Percentiles rank a stretch among this genome's conserved stretches.
These are phyloP conservation scores for Microcebus tavaratra DNA, from an alignment of 2,113 vertebrate genomes.

Conservation along the genomic window DNA sequence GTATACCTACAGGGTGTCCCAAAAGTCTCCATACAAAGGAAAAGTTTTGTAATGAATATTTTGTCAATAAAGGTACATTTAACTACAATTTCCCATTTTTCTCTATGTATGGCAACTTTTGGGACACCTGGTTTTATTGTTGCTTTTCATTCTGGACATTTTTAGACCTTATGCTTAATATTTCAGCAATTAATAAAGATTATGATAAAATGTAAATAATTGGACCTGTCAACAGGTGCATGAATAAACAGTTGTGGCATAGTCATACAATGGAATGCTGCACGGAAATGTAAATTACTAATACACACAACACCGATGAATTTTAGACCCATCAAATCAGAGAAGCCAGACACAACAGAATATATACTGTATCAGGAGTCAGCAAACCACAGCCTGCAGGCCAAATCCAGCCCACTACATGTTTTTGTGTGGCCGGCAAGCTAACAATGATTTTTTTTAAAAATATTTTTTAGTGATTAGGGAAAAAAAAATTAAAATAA, in stretches of 20 bases:
- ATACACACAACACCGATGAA: accelerated
- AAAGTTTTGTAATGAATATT: too few species aligned
- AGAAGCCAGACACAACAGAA: neutral
- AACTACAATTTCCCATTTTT: too few species aligned
- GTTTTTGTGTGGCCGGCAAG: neutral
- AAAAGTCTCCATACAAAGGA: too few species aligned
- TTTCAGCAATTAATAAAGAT: neutral
- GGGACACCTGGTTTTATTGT: neutral
- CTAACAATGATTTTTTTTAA: neutral
- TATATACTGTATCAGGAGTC: too few species aligned
- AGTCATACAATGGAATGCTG: accelerated
- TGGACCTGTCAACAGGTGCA: too few species aligned
- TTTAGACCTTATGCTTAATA: neutral
- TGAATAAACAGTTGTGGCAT: neutral
- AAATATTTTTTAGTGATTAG: neutral
- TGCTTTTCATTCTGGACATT: neutral
- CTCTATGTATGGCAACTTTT: too few species aligned
- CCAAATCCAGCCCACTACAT: accelerated
- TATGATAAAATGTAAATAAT: neutral
- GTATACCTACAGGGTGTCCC: too few species aligned
- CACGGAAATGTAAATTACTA: neutral
- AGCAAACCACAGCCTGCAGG: neutral
- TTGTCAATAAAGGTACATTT: too few species aligned
- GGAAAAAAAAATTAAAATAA: neutral
- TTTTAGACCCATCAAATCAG: neutral